Percentiles rank a stretch among this genome's conserved stretches.
Conservation (phyloP, 1,140 invertebrate species). For the Ectropis grisescens region DNA sequence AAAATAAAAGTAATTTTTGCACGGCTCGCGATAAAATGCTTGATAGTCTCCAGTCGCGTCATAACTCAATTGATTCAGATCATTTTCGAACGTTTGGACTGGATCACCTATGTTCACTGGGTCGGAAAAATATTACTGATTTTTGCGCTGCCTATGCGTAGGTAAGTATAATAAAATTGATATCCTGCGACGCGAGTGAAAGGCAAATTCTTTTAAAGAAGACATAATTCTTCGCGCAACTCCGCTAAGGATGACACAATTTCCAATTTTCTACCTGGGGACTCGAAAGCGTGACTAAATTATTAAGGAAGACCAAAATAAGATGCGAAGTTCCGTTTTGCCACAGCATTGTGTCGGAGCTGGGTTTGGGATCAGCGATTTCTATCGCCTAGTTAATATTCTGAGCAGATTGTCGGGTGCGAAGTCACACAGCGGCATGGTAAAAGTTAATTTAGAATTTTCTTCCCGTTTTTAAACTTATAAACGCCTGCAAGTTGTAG, state of each 20-base stretch:
- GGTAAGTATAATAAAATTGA: constrained; percentile 19
- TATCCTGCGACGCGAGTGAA: constrained; percentile 12
- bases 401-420: constrained; percentile 43
- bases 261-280: constrained; percentile 64
- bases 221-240: constrained; percentile 41
- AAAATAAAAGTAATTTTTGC: no score
- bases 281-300: constrained; percentile 54
- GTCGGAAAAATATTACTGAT: no score
- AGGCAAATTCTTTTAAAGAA: constrained; percentile 27
- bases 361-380: constrained; percentile 53
- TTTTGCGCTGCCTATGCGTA: constrained; percentile 2
- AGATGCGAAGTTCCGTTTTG: constrained; percentile 54
- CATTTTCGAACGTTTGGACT: no score
- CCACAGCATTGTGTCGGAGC: constrained; percentile 48
- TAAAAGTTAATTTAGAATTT: constrained; percentile 54
- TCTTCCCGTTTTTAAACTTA: constrained; percentile 22
- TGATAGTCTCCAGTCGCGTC: no score
- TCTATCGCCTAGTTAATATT: constrained; percentile 62
- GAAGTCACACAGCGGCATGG: constrained; percentile 40
- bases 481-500: no score
- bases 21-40: no score
- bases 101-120: no score
- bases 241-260: constrained; percentile 49
- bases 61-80: no score
- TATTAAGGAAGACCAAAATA: constrained; percentile 57